These are phyloP conservation scores for Peromyscus attwateri DNA, from an alignment of 2,797 vertebrate genomes.

Conservation along the genomic window DNA sequence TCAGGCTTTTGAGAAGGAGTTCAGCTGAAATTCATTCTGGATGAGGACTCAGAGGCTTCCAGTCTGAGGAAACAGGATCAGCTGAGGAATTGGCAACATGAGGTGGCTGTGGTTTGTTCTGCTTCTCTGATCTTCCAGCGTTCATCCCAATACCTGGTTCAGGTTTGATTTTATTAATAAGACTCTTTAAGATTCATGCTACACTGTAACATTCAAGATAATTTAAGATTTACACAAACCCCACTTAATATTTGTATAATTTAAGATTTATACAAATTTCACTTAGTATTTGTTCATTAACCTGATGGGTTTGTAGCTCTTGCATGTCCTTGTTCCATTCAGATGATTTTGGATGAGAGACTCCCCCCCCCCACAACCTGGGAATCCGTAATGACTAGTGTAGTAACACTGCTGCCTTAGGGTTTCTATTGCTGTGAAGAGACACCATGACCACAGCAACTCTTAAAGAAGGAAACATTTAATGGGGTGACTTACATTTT, in stretches of 20 bases:
- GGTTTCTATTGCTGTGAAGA: not conserved
- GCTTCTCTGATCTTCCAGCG: too few relatives aligned
- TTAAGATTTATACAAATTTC: not conserved
- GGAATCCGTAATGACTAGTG: not conserved
- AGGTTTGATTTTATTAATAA: too few relatives aligned
- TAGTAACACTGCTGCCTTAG: not conserved
- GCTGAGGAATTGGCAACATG: too few relatives aligned
- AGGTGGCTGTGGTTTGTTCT: too few relatives aligned
- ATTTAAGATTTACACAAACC: constrained; percentile 52
- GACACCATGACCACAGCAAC: not conserved
- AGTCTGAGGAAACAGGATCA: too few relatives aligned
- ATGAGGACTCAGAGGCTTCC: too few relatives aligned
- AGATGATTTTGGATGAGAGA: constrained; percentile 17
- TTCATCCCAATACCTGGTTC: too few relatives aligned
- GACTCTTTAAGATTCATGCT: too few relatives aligned
- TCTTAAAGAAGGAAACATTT: not conserved
- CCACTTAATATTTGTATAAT: constrained; percentile 17
- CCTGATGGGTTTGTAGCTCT: constrained; percentile 6
- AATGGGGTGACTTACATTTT: not conserved
- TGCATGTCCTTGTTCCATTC: not conserved
- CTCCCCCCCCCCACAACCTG: not conserved
- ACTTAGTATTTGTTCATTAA: constrained; percentile 42
- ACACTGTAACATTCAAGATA: not conserved
- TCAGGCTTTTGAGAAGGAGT: too few relatives aligned
- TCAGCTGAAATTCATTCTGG: too few relatives aligned